Evolutionary conservation across 2,113 vertebrate species (phyloP), one percentile per base, ranked within the genome.

Genomic region (Osmerus mordax): DNA sequence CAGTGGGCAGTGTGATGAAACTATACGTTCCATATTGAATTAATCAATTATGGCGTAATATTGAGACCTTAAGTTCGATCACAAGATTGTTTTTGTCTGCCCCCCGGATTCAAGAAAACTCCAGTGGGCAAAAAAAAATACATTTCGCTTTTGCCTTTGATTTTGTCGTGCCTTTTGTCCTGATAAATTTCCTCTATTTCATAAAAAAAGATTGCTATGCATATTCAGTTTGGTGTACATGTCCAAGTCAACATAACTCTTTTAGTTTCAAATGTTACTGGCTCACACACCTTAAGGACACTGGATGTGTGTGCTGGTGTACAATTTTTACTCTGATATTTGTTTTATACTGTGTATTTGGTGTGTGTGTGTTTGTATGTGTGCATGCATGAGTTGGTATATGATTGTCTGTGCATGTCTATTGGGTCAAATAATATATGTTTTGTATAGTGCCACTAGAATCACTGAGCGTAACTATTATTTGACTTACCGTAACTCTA

Each of bases 321-420:
- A 82, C 75, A 86, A 78, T 87, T 84, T 86, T 77, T 87, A 79
- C 65, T 81, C 74, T 68, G 70, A 74, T 56, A 52, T 69, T 36
- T 55, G 76, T 87, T 89, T 88, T 86, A 61, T 85, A 86, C 83
- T 75, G 29, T 51, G 68, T 81, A 81, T 64, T 70, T 61, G 74
- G 61, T 71, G 51, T 69, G 76, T 72, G 76, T 36, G 76, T 72
- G 76, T 36, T 66, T 76, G 80, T 70, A 65, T 78, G 81, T 70
- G 77, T 79, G 81, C 79, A 74, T 82, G 87, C 15, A 69, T 65
- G 61, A 65, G 73, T 70, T 8, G 23, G 59, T 36, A 62, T 55
- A 66, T 73, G 56, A 58, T 67, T 66, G 8, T 36, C 52, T 14
- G 66, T 62, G 59, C 60, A 54, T 69, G 53, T 71, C 25, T 77